phyloP scores from a whole-genome alignment of 1,140 invertebrate species.

The Drusus annulatus region DNA sequence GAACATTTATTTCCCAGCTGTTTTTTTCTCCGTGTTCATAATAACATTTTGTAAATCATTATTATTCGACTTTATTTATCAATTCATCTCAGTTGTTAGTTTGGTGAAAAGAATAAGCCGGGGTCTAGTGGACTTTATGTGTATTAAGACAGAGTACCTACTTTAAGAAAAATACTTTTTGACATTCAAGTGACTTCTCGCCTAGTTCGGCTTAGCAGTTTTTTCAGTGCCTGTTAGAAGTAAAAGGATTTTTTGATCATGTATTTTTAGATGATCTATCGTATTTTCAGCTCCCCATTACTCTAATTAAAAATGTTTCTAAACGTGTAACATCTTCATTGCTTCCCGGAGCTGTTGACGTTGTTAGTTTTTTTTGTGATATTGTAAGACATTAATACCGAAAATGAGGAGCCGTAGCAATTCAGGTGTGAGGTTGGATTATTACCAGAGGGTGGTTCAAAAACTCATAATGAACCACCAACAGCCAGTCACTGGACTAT shows the following conservation, averaged over 20 bases:
- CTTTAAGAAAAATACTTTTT: slow-evolving; percentile 19
- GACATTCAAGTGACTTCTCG: slow-evolving; percentile 50
- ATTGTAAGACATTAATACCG: background rate
- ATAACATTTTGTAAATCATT: no score
- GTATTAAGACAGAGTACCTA: slow-evolving; percentile 11
- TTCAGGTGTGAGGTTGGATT: slow-evolving; percentile 94
- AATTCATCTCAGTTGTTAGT: no score
- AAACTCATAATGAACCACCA: slow-evolving; percentile 94
- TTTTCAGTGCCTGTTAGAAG: background rate
- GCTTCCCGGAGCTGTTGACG: background rate
- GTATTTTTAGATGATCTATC: slow-evolving; percentile 34
- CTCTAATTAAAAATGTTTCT: slow-evolving; percentile 1
- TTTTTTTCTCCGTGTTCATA: no score
- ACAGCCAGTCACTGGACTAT: slow-evolving; percentile 94
- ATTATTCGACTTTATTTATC: no score
- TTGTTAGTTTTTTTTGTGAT: background rate
- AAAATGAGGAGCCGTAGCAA: slow-evolving; percentile 93
- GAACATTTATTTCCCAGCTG: no score
- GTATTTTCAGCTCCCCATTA: background rate
- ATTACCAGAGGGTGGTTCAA: slow-evolving; percentile 93
- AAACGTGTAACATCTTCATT: background rate
- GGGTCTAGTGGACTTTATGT: no score
- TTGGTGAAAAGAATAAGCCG: no score
- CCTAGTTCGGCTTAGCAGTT: no score
- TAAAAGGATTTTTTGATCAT: background rate